Evolutionary conservation across 2,113 vertebrate species (phyloP), one percentile per base, ranked within the genome.

Genomic region (Pao palembangensis): DNA sequence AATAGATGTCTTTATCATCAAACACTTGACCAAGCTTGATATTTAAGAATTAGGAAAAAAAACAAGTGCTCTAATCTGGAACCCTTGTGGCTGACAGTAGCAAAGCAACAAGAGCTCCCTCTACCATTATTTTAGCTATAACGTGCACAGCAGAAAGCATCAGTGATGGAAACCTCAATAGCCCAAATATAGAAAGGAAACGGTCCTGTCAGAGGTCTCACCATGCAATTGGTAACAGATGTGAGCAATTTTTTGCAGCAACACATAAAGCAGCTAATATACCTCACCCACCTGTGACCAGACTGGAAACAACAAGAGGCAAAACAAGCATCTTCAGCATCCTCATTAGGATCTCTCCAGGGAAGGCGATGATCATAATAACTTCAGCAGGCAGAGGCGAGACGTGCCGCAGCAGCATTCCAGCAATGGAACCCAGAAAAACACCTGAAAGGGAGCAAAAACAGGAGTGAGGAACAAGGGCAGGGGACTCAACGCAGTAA

Each of bases 291-390:
- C 97, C 97, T 94, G 97, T 99, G 89, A 99, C 98, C 89, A 99
- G 92, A 87, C 97, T 99, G 85, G 97, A 99, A 79, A 98, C 94
- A 82, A 99, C 94, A 42, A 99, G 92, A 70, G 97, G 97, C 58
- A 99, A 89, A 75, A 99, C 98, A 67, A 99, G 88, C 97, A 99
- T 99, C 88, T 99, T 99, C 64, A 99, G 87, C 96, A 99, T 97
- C 88, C 97, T 92, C 97, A 99, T 99, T 58, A 99, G 93, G 71
- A 99, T 95, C 71, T 99, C 97, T 70, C 97, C 97, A 0, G 97
- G 97, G 80, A 99, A 98, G 61, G 89, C 88, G 80, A 98, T 98
- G 75, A 98, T 75, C 97, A 98, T 93, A 55, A 99, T 56, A 53
- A 98, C 90, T 51, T 99, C 95, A 1, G 95, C 89, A 44, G 94